Evolutionary conservation across 2,797 vertebrate species (phyloP).

Genomic region (Thunnus albacares): DNA sequence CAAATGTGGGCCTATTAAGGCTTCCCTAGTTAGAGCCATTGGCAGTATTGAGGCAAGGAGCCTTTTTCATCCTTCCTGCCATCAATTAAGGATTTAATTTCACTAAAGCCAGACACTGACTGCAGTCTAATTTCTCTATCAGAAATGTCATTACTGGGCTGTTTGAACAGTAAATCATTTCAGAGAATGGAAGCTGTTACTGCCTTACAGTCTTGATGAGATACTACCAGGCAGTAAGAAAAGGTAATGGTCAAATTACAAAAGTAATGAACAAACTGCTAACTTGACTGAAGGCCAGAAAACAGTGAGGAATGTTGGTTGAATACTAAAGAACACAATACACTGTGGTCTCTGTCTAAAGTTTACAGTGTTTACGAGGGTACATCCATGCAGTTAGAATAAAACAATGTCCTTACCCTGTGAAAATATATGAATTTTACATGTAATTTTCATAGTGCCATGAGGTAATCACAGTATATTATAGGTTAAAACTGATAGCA

Average conservation of each 20-base stretch:
- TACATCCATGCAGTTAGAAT: not conserved
- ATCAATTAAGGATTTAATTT: slow-evolving; percentile 80
- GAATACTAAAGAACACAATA: slow-evolving; percentile 35
- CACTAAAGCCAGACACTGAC: slow-evolving; percentile 71
- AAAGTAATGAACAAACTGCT: slow-evolving; percentile 57
- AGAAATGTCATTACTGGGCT: slow-evolving; percentile 80
- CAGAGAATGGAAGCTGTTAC: slow-evolving; percentile 56
- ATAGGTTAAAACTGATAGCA: slow-evolving; percentile 6
- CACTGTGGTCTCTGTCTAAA: not conserved
- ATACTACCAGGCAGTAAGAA: slow-evolving; percentile 47
- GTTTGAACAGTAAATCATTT: slow-evolving; percentile 82
- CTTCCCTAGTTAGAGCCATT: slow-evolving; percentile 53
- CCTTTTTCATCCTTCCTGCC: slow-evolving; percentile 62
- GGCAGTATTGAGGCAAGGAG: slow-evolving; percentile 42
- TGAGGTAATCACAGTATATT: slow-evolving; percentile 24
- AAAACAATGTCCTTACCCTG: slow-evolving; percentile 1
- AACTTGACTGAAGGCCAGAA: slow-evolving; percentile 38
- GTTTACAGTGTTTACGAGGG: not conserved
- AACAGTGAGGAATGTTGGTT: not conserved
- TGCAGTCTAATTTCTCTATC: slow-evolving; percentile 73
- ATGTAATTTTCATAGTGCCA: slow-evolving; percentile 17
- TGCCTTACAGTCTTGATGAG: slow-evolving; percentile 62
- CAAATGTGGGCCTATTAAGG: slow-evolving; percentile 32
- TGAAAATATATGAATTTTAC: not conserved
- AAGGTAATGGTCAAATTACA: slow-evolving; percentile 55